Percentiles rank a stretch among this genome's conserved stretches.
Evolutionary conservation across 2,797 vertebrate genomes (phyloP).

Genomic region (Leucoraja ocellata): DNA sequence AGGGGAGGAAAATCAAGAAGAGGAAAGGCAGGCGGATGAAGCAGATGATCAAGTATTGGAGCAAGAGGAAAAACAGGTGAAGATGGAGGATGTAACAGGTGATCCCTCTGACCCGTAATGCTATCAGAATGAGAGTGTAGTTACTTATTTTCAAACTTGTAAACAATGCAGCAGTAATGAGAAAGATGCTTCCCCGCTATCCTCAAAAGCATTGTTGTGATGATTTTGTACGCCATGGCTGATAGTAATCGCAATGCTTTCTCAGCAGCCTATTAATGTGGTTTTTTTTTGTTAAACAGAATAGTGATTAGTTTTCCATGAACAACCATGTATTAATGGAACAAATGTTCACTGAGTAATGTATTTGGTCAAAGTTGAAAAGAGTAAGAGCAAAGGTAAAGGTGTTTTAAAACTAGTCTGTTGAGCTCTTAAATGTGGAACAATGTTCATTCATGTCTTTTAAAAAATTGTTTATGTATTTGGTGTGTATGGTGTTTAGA

Average conservation of each 20-base stretch:
- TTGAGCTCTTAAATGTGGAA: background rate
- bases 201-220: background rate
- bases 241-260: constrained; percentile 29
- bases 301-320: constrained; percentile 7
- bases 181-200: background rate
- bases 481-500: background rate
- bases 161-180: constrained; percentile 29
- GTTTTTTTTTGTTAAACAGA: constrained; percentile 1
- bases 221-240: constrained; percentile 21
- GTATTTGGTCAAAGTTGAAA: background rate
- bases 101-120: background rate
- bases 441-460: background rate
- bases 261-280: background rate
- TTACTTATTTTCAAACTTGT: background rate
- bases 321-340: constrained; percentile 26
- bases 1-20: too few species aligned
- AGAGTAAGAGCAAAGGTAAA: background rate
- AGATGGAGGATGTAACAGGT: background rate
- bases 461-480: constrained; percentile 7
- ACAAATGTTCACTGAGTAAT: background rate
- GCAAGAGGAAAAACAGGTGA: constrained; percentile 37
- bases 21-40: constrained; percentile 53
- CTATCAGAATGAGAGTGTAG: background rate
- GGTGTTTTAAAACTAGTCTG: background rate
- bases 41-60: constrained; percentile 45